Conservation (phyloP, 37 sponge, comb jelly and placozoan genomes). For the Hormiphora californensis region DNA sequence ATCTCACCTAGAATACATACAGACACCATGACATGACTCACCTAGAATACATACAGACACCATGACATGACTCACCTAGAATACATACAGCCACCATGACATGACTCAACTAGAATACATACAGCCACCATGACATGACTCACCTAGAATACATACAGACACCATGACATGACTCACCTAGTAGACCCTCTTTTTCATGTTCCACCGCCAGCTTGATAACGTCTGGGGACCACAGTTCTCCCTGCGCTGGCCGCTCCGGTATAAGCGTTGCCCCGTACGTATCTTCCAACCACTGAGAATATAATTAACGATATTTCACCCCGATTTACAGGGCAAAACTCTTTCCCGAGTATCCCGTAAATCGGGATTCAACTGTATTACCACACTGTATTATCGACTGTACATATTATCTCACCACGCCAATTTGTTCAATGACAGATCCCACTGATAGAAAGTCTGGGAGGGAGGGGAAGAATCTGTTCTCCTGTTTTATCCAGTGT, state of each 20-base stretch:
- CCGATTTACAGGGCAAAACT: too few species aligned
- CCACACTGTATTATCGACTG: too few species aligned
- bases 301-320: neutral
- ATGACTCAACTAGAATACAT: too few species aligned
- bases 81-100: too few species aligned
- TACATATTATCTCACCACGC: slow-evolving; percentile 43
- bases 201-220: slow-evolving; percentile 14
- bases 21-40: neutral
- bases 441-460: slow-evolving; percentile 11
- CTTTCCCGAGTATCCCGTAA: neutral
- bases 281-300: slow-evolving; percentile 24
- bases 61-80: neutral
- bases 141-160: neutral
- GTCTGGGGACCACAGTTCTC: neutral
- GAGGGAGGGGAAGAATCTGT: neutral
- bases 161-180: neutral
- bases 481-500: neutral
- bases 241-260: neutral
- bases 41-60: neutral
- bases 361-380: neutral
- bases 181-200: slow-evolving; percentile 10
- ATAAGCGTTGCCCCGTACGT: neutral
- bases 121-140: neutral
- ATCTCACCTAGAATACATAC: too few species aligned
- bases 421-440: neutral